Evolutionary conservation across 2,888 invertebrate species (phyloP).

Genomic region (Sycophila texana): DNA sequence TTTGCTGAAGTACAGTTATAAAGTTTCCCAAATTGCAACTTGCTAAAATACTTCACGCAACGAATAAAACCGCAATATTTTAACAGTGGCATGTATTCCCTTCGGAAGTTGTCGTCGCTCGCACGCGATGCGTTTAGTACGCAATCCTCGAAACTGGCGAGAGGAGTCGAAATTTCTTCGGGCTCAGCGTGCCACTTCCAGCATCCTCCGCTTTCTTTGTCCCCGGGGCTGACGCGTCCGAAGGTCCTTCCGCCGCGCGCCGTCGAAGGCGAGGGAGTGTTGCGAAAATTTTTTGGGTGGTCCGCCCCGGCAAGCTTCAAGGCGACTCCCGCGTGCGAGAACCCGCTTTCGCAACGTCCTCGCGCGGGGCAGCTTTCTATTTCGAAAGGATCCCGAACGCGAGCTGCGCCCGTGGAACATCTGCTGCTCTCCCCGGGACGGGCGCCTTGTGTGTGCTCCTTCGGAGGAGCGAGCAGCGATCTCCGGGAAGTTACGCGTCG

Average conservation of each 20-base stretch:
- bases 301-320: background rate
- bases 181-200: background rate
- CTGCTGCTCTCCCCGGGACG: background rate
- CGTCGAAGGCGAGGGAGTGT: background rate
- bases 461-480: background rate
- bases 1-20: background rate
- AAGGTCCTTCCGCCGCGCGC: too few species aligned
- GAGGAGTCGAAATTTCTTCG: background rate
- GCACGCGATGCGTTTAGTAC: too few species aligned
- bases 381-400: slow-evolving; percentile 48
- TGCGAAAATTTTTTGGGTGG: slow-evolving; percentile 30
- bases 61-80: background rate
- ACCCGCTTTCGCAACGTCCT: slow-evolving; percentile 36
- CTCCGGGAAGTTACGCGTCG: too few species aligned
- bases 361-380: slow-evolving; percentile 48
- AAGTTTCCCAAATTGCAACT: background rate
- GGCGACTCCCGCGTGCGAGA: slow-evolving; percentile 5
- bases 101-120: background rate
- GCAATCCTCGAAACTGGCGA: background rate
- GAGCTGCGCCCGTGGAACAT: slow-evolving; percentile 21
- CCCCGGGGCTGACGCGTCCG: slow-evolving; percentile 2
- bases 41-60: background rate
- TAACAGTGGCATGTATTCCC: background rate
- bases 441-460: background rate
- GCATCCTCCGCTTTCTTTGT: background rate